Conservation (phyloP, 2,113 vertebrate species). For the Collichthys lucidus region DNA sequence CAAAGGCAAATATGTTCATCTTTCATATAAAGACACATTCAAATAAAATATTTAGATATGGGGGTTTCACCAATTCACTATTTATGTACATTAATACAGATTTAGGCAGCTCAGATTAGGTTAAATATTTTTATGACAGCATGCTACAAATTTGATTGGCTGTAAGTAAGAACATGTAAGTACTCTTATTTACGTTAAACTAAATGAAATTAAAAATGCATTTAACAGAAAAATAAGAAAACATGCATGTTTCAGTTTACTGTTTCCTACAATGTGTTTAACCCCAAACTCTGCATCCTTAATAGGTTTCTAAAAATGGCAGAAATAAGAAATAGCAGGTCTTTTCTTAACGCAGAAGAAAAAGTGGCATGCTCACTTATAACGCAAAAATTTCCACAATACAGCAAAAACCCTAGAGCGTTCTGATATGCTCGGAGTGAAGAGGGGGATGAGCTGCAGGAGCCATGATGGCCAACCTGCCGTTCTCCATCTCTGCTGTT, state of each 20-base stretch:
- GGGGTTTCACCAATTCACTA: neutral
- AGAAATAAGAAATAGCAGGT: constrained; percentile 39
- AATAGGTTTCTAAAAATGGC: constrained; percentile 27
- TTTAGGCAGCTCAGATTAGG: neutral
- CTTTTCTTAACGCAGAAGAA: constrained; percentile 44
- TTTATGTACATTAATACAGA: neutral
- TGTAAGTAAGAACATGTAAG: neutral
- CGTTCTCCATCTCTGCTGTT: constrained; percentile 77
- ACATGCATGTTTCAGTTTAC: neutral
- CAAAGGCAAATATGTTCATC: neutral
- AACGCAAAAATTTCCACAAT: constrained; percentile 74
- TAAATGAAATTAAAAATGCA: neutral
- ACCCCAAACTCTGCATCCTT: constrained; percentile 13
- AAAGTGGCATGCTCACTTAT: constrained; percentile 57
- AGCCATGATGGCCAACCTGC: constrained; percentile 77
- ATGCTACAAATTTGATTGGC: neutral
- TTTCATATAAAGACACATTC: neutral
- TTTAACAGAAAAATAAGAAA: neutral
- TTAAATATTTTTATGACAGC: neutral
- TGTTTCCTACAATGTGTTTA: constrained; percentile 21
- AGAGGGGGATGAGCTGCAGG: constrained; percentile 61
- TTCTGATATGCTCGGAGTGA: constrained; percentile 45
- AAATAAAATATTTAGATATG: neutral
- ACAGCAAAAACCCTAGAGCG: constrained; percentile 50
- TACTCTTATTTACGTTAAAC: neutral